phyloP scores from a whole-genome alignment of 2,797 vertebrate species.

The Phylloscopus collybita region DNA sequence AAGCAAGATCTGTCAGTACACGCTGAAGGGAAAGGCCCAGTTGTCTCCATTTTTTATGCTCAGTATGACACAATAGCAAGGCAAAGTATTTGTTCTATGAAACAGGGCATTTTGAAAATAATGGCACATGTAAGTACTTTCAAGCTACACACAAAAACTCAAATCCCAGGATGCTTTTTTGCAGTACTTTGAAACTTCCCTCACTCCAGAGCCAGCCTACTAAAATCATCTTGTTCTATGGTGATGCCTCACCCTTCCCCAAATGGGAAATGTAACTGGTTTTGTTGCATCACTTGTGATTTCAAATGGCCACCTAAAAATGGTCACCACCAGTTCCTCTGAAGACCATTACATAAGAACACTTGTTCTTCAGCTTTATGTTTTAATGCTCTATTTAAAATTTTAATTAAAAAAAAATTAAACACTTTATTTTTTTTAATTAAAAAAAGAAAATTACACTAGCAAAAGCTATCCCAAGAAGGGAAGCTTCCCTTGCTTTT shows the following conservation, averaged over 20 bases:
- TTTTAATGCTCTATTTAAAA: not conserved
- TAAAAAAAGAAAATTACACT: not conserved
- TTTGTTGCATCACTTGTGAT: not conserved
- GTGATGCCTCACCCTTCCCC: too few relatives aligned
- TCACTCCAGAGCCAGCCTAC: not conserved
- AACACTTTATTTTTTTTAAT: not conserved
- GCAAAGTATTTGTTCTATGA: not conserved
- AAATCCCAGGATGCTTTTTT: not conserved
- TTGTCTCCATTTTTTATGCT: not conserved
- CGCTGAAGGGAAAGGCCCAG: not conserved
- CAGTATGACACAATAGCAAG: not conserved
- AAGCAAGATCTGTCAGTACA: not conserved
- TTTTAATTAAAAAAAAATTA: not conserved
- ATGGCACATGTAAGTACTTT: not conserved
- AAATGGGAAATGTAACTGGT: not conserved
- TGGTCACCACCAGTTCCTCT: not conserved
- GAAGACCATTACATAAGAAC: not conserved
- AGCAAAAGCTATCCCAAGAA: not conserved
- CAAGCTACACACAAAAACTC: not conserved
- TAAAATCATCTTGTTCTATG: not conserved
- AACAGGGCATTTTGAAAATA: not conserved
- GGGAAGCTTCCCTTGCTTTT: not conserved
- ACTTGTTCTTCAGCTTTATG: not conserved
- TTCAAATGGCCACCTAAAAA: not conserved
- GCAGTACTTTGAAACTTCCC: not conserved